Evolutionary conservation across 2,888 invertebrate genomes (phyloP).

Genomic region (Xestia xanthographa): DNA sequence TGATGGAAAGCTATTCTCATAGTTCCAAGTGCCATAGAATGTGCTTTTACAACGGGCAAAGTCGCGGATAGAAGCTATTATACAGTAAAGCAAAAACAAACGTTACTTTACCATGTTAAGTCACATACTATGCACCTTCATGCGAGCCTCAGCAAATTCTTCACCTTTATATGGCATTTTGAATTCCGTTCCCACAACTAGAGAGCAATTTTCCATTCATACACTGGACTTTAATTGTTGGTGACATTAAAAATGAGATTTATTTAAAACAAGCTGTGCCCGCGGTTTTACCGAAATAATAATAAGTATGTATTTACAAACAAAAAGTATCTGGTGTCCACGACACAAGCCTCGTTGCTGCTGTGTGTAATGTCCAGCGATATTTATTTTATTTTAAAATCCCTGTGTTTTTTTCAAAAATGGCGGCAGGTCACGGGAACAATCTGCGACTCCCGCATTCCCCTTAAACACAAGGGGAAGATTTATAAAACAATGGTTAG

Average conservation of each 20-base stretch:
- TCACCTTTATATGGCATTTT: slow-evolving; percentile 26
- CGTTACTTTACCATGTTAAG: not conserved
- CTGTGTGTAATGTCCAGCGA: too few relatives aligned
- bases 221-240: slow-evolving; percentile 20
- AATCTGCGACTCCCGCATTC: too few relatives aligned
- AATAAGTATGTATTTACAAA: too few relatives aligned
- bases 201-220: slow-evolving; percentile 53
- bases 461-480: too few relatives aligned
- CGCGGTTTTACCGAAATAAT: not conserved
- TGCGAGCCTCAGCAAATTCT: slow-evolving; percentile 34
- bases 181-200: slow-evolving; percentile 57
- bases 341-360: too few relatives aligned
- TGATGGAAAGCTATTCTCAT: too few relatives aligned
- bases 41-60: not conserved
- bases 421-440: too few relatives aligned
- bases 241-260: slow-evolving; percentile 47
- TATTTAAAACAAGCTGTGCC: slow-evolving; percentile 6
- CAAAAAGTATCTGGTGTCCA: too few relatives aligned
- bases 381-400: too few relatives aligned
- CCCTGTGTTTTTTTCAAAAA: too few relatives aligned
- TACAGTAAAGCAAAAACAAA: not conserved
- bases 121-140: not conserved
- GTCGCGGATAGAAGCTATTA: not conserved
- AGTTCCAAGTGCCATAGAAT: not conserved
- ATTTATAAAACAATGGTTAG: too few relatives aligned